phyloP scores from a whole-genome alignment of 2,797 vertebrate species.

The Cichlasoma orientale region DNA sequence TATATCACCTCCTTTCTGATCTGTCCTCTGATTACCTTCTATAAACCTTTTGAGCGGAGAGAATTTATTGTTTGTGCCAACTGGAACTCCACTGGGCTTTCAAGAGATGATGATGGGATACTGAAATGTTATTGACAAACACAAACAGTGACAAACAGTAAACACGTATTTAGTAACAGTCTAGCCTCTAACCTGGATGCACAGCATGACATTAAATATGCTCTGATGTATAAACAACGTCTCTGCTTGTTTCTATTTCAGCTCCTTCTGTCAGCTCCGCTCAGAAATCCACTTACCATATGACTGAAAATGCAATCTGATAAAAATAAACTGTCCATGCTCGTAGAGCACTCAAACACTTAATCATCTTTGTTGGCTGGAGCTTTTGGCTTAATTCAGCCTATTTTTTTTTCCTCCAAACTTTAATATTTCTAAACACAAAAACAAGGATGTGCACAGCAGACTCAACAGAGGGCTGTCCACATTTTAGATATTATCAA shows the following conservation, averaged over 20 bases:
- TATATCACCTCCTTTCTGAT: constrained; percentile 4
- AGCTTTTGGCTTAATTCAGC: not conserved
- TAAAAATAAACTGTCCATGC: not conserved
- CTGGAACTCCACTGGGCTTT: not conserved
- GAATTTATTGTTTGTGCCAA: not conserved
- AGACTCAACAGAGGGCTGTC: not conserved
- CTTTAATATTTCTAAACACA: not conserved
- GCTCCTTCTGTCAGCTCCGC: not conserved
- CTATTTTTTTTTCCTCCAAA: not conserved
- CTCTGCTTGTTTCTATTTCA: not conserved
- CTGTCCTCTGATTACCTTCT: not conserved
- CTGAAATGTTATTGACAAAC: not conserved
- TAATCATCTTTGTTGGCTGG: not conserved
- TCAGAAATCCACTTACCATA: not conserved
- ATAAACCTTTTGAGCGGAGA: not conserved
- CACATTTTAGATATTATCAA: not conserved
- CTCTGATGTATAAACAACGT: not conserved
- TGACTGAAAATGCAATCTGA: not conserved
- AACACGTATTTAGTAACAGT: not conserved
- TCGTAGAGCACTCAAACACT: not conserved
- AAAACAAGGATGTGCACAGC: not conserved
- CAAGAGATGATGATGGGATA: not conserved
- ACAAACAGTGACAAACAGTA: no score
- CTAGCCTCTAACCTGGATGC: not conserved
- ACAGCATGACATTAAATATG: not conserved